Conservation (phyloP, 1,140 invertebrate genomes). For the Nasonia vitripennis region DNA sequence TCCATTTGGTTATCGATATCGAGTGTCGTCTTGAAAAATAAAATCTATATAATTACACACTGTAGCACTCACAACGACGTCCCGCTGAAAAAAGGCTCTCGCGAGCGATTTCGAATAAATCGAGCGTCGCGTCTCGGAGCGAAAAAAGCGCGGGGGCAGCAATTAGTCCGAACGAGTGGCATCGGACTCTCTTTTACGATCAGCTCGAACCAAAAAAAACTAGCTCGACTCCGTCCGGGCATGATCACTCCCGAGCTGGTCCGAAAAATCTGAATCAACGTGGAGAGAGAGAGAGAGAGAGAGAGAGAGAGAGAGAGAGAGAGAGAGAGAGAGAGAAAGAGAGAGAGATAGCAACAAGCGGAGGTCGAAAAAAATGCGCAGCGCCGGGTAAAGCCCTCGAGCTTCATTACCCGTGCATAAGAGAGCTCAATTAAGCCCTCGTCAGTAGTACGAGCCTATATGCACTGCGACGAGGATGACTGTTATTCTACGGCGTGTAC, state of each 20-base stretch:
- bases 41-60: too few species aligned
- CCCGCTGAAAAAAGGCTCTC: too few species aligned
- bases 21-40: too few species aligned
- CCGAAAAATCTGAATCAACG: neutral
- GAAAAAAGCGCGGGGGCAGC: too few species aligned
- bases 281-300: neutral
- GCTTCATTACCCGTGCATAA: constrained; percentile 31
- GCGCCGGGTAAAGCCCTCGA: constrained; percentile 11
- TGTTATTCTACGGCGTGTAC: too few species aligned
- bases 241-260: neutral
- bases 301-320: too few species aligned
- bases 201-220: neutral
- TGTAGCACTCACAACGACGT: too few species aligned
- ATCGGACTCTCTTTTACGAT: too few species aligned
- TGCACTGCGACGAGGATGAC: neutral
- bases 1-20: too few species aligned
- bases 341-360: neutral
- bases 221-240: neutral
- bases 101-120: too few species aligned
- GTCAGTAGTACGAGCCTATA: neutral
- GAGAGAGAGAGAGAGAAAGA: neutral
- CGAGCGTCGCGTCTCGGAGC: too few species aligned
- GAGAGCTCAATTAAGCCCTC: constrained; percentile 42
- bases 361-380: constrained; percentile 1
- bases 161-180: too few species aligned